Percentiles rank a stretch among this genome's conserved stretches.
Evolutionary conservation across 2,113 vertebrate genomes (phyloP).

Genomic region (Pristiophorus japonicus): DNA sequence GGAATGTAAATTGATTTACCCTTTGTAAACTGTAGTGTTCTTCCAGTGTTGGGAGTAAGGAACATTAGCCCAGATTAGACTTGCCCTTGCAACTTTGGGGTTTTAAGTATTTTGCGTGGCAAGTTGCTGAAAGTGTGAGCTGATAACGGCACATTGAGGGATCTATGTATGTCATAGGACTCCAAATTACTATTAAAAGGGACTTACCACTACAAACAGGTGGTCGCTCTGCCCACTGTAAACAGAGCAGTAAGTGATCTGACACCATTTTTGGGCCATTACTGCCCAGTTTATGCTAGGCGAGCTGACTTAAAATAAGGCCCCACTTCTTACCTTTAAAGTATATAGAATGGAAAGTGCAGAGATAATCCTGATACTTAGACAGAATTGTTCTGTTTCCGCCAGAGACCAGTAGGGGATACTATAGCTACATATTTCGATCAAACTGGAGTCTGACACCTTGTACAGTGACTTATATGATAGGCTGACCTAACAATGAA

Average conservation of each 20-base stretch:
- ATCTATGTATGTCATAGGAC: neutral
- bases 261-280: too few relatives aligned
- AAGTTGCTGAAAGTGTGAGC: neutral
- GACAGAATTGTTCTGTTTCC: conserved; percentile 10
- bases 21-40: neutral
- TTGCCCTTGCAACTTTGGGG: too few relatives aligned
- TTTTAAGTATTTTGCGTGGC: too few relatives aligned
- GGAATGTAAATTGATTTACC: neutral
- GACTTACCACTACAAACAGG: neutral
- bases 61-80: neutral
- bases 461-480: neutral
- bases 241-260: neutral
- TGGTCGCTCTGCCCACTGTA: neutral
- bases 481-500: neutral
- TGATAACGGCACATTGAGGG: too few relatives aligned
- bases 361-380: neutral
- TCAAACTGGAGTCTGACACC: neutral
- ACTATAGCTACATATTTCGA: neutral
- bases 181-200: neutral
- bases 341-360: neutral
- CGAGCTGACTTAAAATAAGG: neutral
- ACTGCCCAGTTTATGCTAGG: neutral
- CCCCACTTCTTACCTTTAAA: neutral
- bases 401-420: neutral
- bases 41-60: neutral